Evolutionary conservation across 2,113 vertebrate species (phyloP), one percentile per base, ranked within the genome.

Genomic region (Perca fluviatilis): DNA sequence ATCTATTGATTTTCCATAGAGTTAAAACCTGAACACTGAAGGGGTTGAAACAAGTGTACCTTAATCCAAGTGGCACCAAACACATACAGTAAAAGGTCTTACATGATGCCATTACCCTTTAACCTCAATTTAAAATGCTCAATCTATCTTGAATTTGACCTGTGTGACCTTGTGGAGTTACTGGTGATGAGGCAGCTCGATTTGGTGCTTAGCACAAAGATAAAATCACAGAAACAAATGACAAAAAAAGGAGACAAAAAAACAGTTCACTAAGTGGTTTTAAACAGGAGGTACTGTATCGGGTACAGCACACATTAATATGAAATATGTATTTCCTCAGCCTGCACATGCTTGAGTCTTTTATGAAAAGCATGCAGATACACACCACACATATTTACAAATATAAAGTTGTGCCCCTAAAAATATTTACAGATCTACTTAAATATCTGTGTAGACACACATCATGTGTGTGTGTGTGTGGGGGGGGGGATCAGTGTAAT

Each of bases 111-210:
- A 15, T n/a, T 9, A 57, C 40, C 21, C 27, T 53, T 50, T n/a
- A 51, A 81, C 43, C 23, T 25, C n/a, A 36, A 56, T 16, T 21
- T 8, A 51, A 25, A 66, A 60, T 57, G 27, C 50, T 5, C 6
- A 8, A 27, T 15, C 1, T 19, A 21, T 15, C 30, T 53, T 27
- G 46, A 16, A 62, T 66, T 81, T 23, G 10, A 74, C 25, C 21
- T 8, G 12, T 30, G 13, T 71, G 69, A 84, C 66, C 57, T 68
- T 76, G 50, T 60, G 18, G 15, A 61, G 18, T 21, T 21, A 3
- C 21, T 71, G 36, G 30, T 46, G 43, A 79, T 47, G 8, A 47
- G 18, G 27, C 56, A 63, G 66, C 9, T 63, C 8, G 15, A 9
- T 78, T 62, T 64, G 64, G 5, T 36, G 56, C 23, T 50, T 43